Base-by-base conservation (phyloP, 2,113 vertebrate species). In the Raphicerus campestris region DNA sequence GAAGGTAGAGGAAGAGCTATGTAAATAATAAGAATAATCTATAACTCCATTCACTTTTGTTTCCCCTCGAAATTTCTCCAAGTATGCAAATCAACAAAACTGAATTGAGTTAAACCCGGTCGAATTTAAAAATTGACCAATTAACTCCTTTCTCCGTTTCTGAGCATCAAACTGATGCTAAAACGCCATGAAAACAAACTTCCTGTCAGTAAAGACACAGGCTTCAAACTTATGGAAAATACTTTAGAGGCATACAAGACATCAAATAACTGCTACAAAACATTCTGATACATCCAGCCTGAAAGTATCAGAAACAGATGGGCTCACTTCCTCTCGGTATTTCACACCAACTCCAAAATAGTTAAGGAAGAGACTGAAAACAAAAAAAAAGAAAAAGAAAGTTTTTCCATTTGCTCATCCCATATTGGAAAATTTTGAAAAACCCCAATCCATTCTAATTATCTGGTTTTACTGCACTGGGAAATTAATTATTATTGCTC, bases 231-330 rank as follows among this genome's bases (percentile, higher is more conserved):
- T 93, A 93, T 75, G 93, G 94, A 94, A 97, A 97, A 97, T 96
- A 60, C 91, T 97, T 97, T 51, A 73, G 87, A 97, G 63, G 87
- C 96, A 32, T 6, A 73, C 19, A 94, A 92, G 91, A 97, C 98
- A 97, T 97, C 97, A 98, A 98, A 98, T 95, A 92, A 61, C 94
- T 42, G 85, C 93, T 95, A 96, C 93, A 89, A 93, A 96, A 97
- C 94, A 45, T 80, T 97, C 93, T 95, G 96, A 93, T 98, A 80
- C 89, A 82, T 93, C 96, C 89, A 87, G 87, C 55, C 84, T 95
- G 87, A 20, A 35, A 84, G 93, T 89, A 98, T 98, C 94, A 97
- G 96, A 97, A 98, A 97, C 98, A 98, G 97, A 97, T 98, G 98
- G 93, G 63, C 60, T 89, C 91, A 92, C 94, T 97, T 98, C 98